Conservation (phyloP, 2,113 vertebrate species). For the Gymnarchus niloticus region DNA sequence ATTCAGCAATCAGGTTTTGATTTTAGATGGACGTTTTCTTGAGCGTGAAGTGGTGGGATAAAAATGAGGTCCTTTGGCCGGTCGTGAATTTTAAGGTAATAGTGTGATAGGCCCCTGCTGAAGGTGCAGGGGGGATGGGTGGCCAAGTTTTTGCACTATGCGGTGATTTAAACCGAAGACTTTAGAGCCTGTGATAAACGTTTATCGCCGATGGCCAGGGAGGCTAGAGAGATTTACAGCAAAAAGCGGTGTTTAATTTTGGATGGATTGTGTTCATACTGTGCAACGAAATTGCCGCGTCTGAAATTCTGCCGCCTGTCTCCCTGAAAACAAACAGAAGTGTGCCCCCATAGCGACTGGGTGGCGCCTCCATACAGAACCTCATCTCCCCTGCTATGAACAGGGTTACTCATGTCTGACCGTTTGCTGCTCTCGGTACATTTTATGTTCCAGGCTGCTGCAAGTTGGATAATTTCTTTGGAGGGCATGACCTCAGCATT, state of each 20-base stretch:
- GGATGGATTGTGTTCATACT: neutral
- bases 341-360: neutral
- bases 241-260: neutral
- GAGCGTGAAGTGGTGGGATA: constrained; percentile 1
- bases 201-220: neutral
- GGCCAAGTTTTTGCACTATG: neutral
- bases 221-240: neutral
- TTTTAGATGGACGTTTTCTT: constrained; percentile 17
- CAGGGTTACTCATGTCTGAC: neutral
- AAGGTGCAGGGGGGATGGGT: neutral
- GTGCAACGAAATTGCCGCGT: neutral
- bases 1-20: constrained; percentile 26
- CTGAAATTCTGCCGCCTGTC: neutral
- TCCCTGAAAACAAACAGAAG: neutral
- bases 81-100: neutral
- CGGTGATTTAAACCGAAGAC: constrained; percentile 5
- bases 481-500: neutral
- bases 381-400: neutral
- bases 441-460: neutral
- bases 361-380: neutral
- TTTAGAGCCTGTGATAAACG: constrained; percentile 2
- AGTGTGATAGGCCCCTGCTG: neutral
- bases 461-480: neutral
- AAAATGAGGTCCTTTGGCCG: neutral
- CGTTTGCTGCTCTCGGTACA: neutral